These are phyloP conservation scores for Drosophila pectinifera DNA, from an alignment of 1,140 invertebrate genomes.

Conservation along the genomic window DNA sequence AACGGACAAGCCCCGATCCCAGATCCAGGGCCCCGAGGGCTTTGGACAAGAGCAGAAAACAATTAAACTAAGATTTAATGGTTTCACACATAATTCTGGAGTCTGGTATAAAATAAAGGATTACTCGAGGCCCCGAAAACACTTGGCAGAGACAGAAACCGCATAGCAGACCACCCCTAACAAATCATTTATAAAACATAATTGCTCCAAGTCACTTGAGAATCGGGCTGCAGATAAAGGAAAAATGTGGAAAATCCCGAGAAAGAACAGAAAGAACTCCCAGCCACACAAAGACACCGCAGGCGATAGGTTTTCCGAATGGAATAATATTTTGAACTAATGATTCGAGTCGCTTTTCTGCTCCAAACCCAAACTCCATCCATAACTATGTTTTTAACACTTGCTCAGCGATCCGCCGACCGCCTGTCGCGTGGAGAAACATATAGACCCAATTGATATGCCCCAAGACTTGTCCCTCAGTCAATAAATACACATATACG, in stretches of 20 bases:
- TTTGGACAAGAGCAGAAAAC: slow-evolving; percentile 56
- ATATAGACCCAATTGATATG: neutral
- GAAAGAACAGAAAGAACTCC: slow-evolving; percentile 26
- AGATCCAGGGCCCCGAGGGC: slow-evolving; percentile 30
- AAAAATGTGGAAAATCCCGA: slow-evolving; percentile 25
- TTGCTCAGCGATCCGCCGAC: slow-evolving; percentile 35
- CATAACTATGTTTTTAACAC: slow-evolving; percentile 78
- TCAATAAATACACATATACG: slow-evolving; percentile 74
- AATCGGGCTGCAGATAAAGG: slow-evolving; percentile 35
- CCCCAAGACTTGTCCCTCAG: slow-evolving; percentile 21
- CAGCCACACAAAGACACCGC: slow-evolving; percentile 61
- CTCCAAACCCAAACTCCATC: slow-evolving; percentile 59
- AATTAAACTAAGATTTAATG: slow-evolving; percentile 72
- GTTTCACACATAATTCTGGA: slow-evolving; percentile 72
- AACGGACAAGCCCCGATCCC: slow-evolving; percentile 6
- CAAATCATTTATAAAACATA: slow-evolving; percentile 79
- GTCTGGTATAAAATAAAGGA: slow-evolving; percentile 72
- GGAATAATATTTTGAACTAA: slow-evolving; percentile 43
- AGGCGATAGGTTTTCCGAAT: slow-evolving; percentile 56
- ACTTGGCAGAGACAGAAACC: slow-evolving; percentile 4
- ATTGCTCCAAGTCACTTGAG: slow-evolving; percentile 65
- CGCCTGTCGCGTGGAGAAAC: slow-evolving; percentile 25
- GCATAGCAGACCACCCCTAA: slow-evolving; percentile 67
- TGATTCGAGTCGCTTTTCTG: slow-evolving; percentile 33
- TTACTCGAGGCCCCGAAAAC: slow-evolving; percentile 31